These are phyloP conservation scores for Xylocopa sonorina DNA, from an alignment of 1,140 invertebrate genomes.

Conservation along the genomic window DNA sequence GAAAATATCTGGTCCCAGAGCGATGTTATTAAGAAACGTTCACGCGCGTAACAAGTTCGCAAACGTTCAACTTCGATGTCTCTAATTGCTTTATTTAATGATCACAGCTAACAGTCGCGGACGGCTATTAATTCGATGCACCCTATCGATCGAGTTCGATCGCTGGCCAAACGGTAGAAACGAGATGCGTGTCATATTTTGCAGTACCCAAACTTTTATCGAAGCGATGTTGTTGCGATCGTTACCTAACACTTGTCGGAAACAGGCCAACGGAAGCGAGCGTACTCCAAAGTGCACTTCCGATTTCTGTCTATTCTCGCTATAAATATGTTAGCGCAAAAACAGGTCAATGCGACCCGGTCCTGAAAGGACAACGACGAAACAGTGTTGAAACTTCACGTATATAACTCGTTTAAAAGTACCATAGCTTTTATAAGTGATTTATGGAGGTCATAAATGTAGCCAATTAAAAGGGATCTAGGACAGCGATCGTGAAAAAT, in stretches of 20 bases:
- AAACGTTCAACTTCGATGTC: neutral
- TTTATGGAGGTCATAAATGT: neutral
- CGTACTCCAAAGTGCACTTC: neutral
- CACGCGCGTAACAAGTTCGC: neutral
- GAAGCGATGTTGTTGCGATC: neutral
- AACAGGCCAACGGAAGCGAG: neutral
- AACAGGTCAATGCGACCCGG: slow-evolving; percentile 20
- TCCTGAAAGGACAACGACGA: neutral
- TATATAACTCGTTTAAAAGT: slow-evolving; percentile 31
- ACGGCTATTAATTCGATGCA: too few relatives aligned
- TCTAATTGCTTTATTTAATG: neutral
- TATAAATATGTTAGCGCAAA: slow-evolving; percentile 23
- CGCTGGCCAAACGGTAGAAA: too few relatives aligned
- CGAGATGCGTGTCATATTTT: too few relatives aligned
- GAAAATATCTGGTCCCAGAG: neutral
- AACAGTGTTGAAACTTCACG: slow-evolving; percentile 3
- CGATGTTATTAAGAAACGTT: neutral
- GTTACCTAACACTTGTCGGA: neutral
- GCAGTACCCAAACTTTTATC: neutral
- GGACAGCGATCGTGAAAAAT: neutral
- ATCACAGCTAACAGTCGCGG: neutral
- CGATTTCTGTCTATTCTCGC: slow-evolving; percentile 1
- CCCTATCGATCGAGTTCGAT: too few relatives aligned
- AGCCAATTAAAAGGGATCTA: neutral
- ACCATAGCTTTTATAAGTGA: slow-evolving; percentile 21